Percentiles rank a stretch among this genome's conserved stretches.
These are phyloP conservation scores for Pandion haliaetus DNA, from an alignment of 2,113 vertebrate genomes.

Conservation along the genomic window DNA sequence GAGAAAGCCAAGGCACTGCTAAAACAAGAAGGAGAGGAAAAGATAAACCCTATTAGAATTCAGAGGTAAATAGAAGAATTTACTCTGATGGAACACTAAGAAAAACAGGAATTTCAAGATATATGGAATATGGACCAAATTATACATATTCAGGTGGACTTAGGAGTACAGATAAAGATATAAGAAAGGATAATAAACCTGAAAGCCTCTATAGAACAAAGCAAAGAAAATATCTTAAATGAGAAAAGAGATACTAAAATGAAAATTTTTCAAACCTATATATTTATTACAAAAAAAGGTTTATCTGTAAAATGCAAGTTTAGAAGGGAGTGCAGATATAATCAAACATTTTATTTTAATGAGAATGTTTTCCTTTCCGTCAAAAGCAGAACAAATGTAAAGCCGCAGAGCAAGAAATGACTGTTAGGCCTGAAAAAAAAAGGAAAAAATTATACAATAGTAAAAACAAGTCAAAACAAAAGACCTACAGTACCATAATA, in stretches of 20 bases:
- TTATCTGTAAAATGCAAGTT: background rate
- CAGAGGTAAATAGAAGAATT: background rate
- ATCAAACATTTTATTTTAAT: background rate
- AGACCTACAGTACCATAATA: background rate
- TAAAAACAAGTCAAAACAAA: background rate
- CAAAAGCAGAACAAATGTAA: background rate
- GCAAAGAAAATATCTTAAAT: background rate
- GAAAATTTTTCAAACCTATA: background rate
- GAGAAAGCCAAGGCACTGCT: background rate
- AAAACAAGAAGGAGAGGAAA: background rate
- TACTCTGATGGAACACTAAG: background rate
- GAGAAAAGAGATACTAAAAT: background rate
- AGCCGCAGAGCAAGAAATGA: background rate
- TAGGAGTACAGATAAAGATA: background rate
- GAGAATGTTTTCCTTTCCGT: background rate
- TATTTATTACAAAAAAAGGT: background rate
- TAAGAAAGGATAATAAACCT: background rate
- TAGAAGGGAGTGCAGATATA: background rate
- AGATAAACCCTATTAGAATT: background rate
- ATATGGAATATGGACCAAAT: background rate
- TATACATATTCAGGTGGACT: background rate
- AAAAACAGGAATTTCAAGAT: background rate
- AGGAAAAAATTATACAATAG: background rate
- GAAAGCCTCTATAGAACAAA: background rate
- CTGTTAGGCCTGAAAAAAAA: background rate